Percentiles rank a stretch among this genome's conserved stretches.
phyloP scores from a whole-genome alignment of 2,113 vertebrate genomes.

The Nyctibius bracteatus region DNA sequence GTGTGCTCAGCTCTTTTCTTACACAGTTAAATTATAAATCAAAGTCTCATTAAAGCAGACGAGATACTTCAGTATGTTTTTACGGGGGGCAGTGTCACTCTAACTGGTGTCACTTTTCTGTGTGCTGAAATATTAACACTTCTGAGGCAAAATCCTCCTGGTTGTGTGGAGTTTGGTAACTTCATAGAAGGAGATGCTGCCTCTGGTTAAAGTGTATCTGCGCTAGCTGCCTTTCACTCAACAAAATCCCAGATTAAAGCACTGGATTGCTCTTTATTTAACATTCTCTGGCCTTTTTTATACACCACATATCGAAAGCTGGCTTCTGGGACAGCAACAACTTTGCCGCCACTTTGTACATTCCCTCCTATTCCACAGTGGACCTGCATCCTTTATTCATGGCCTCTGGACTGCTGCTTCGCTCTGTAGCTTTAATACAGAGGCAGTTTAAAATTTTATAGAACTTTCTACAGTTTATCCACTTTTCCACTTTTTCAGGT shows the following conservation, averaged over 20 bases:
- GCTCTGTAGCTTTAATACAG: not conserved
- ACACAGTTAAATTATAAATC: conserved; percentile 29
- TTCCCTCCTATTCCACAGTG: not conserved
- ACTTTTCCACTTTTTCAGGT: not conserved
- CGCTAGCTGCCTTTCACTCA: not conserved
- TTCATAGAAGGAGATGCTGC: not conserved
- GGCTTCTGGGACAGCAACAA: not conserved
- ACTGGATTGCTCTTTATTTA: not conserved
- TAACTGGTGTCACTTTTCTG: not conserved
- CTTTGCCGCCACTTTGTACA: not conserved
- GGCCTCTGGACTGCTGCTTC: not conserved
- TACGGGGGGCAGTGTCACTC: not conserved
- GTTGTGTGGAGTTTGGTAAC: not conserved
- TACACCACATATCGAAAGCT: not conserved
- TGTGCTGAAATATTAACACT: not conserved
- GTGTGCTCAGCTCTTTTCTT: not conserved
- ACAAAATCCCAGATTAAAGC: not conserved
- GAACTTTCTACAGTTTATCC: not conserved
- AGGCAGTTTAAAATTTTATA: not conserved
- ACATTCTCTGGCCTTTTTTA: not conserved
- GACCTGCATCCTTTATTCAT: not conserved
- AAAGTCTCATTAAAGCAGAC: not conserved
- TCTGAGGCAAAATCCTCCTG: not conserved
- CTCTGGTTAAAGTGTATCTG: not conserved
- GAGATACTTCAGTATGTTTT: not conserved